Percentiles rank a stretch among this genome's conserved stretches.
Conservation (phyloP, 1,140 invertebrate genomes). For the Lepidurus apus region DNA sequence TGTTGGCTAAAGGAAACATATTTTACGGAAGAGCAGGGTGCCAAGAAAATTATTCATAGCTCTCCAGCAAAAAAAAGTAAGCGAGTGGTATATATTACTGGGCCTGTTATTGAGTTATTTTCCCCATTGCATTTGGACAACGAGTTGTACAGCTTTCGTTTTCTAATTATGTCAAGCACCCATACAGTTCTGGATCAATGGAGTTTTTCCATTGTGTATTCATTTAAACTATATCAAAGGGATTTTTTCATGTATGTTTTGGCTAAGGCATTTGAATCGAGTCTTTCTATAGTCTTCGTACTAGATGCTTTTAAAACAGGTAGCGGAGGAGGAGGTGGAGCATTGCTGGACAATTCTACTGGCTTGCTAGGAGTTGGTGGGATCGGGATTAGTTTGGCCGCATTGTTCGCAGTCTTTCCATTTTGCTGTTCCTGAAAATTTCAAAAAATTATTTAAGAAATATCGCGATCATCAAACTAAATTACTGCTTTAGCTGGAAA, state of each 20-base stretch:
- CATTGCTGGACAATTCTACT: background rate
- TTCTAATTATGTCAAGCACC: constrained; percentile 10
- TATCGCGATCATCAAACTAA: background rate
- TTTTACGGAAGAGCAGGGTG: background rate
- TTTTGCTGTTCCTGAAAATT: too few relatives aligned
- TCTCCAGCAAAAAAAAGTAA: background rate
- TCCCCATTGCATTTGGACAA: background rate
- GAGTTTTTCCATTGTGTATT: background rate
- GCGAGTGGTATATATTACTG: background rate
- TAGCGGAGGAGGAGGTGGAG: background rate
- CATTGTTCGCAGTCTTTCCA: too few relatives aligned
- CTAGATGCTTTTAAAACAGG: background rate
- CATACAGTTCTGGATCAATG: background rate
- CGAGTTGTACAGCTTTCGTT: constrained; percentile 14
- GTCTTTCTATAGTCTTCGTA: background rate
- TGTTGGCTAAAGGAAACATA: background rate
- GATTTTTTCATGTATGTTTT: constrained; percentile 4
- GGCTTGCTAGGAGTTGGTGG: background rate
- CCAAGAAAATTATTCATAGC: background rate
- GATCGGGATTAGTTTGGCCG: background rate
- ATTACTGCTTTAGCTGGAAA: background rate
- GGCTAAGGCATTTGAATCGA: background rate
- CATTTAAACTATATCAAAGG: background rate
- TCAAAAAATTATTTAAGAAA: too few relatives aligned
- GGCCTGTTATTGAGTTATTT: background rate